phyloP scores from a whole-genome alignment of 2,113 vertebrate species.

The Pipra filicauda region DNA sequence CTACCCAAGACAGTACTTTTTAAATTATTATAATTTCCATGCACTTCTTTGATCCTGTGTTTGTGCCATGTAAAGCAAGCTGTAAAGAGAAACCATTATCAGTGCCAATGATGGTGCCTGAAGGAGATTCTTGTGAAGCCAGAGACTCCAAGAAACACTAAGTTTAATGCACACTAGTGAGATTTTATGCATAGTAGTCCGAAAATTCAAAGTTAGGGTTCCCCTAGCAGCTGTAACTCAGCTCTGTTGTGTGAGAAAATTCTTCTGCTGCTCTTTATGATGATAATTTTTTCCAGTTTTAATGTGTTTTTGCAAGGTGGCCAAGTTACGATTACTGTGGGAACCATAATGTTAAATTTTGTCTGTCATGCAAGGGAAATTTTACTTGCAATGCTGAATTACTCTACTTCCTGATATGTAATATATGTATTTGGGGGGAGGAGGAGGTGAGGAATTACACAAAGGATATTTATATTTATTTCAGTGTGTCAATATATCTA shows the following conservation, averaged over 20 bases:
- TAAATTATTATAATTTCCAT: not conserved
- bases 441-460: not conserved
- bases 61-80: slow-evolving; percentile 2
- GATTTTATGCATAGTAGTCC: not conserved
- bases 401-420: slow-evolving; percentile 10
- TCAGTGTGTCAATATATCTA: not conserved
- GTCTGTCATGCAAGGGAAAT: slow-evolving; percentile 30
- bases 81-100: slow-evolving; percentile 9
- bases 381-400: slow-evolving; percentile 32
- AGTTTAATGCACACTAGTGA: not conserved
- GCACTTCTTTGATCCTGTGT: not conserved
- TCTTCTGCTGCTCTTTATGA: slow-evolving; percentile 43
- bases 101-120: not conserved
- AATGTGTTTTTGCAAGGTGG: slow-evolving; percentile 36
- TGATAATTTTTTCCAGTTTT: slow-evolving; percentile 53
- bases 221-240: slow-evolving; percentile 48
- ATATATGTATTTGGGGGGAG: not conserved
- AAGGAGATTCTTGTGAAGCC: slow-evolving; percentile 16
- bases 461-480: not conserved
- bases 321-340: slow-evolving; percentile 64
- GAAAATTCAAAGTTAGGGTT: slow-evolving; percentile 48
- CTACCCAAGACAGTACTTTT: not conserved
- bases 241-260: not conserved
- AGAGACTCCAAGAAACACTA: not conserved
- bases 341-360: slow-evolving; percentile 64